Evolutionary conservation across 64 coral and sea anemone species (phyloP), one percentile per base, ranked within the genome.

Genomic region (Montipora efflorescens): DNA sequence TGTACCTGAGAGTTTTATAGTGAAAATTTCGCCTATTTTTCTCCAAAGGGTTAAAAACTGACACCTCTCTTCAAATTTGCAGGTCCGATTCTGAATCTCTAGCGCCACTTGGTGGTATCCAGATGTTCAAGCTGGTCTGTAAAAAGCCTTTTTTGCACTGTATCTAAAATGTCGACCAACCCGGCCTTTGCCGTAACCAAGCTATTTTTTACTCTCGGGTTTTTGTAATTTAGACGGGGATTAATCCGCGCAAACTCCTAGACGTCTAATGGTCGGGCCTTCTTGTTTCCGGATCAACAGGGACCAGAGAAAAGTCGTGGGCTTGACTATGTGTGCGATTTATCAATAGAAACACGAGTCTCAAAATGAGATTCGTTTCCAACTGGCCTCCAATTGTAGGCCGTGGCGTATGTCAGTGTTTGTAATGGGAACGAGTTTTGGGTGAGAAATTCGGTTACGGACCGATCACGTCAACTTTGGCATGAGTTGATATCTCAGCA

Each of bases 61-160:
- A 55, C 5, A 84, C 2, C 13, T 67, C 28, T 67, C 36, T 36
- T 36, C 36, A 36, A 36, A 57, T 47, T 86, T 71, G 19, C 66
- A 86, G 82, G 82, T 72, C 45, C 68, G 82, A 86, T 86, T 86
- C 82, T 86, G 22, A 71, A 86, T 47, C 8, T 71, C 2, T 71
- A 71, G 47, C 64, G 47, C 22, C 21, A 7, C 12, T 22, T 20
- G 10, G 6, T 18, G 67, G 68, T 55, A 55, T 16, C 7, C 14
- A 48, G 46, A 71, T 71, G 62, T 49, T 25, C 7, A 50, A 45
- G 66, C 45, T 72, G 66, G 47, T 86, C 82, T 71, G 7, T 50
- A 86, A 52, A 15, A 23, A 86, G 19, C 3, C 18, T 64, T 36
- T 67, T 83, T 46, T 78, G 46, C 76, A 49, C 16, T 78, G 76